A percentile compares a stretch with the other conserved stretches of the same genome.
phyloP scores from a whole-genome alignment of 2,888 invertebrate genomes.

The Chrysodeixis includens region DNA sequence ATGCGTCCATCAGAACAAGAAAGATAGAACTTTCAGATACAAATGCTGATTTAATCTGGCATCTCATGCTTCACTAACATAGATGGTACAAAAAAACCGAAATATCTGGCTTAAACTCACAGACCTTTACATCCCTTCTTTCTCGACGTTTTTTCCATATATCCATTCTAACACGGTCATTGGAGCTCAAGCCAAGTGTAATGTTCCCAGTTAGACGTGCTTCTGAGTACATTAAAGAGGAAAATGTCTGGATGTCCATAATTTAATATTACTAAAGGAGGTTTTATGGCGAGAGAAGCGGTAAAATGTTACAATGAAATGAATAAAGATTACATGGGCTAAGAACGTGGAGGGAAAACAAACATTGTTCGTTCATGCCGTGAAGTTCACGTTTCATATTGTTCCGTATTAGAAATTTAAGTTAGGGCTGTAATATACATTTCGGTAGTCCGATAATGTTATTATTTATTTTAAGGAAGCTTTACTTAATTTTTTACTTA shows the following conservation, averaged over 20 bases:
- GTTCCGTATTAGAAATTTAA: neutral
- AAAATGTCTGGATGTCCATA: conserved; percentile 67
- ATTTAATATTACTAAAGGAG: conserved; percentile 72
- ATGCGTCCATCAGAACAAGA: too few relatives aligned
- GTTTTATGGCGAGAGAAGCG: conserved; percentile 62
- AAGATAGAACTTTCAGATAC: too few relatives aligned
- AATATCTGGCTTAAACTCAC: neutral
- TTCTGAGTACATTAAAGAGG: conserved; percentile 68
- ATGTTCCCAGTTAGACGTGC: conserved; percentile 46
- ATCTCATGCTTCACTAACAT: too few relatives aligned
- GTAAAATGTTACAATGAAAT: conserved; percentile 65
- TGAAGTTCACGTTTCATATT: conserved; percentile 3
- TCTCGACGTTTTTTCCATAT: conserved; percentile 41
- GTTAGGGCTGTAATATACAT: conserved; percentile 1
- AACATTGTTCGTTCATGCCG: conserved; percentile 32
- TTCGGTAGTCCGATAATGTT: neutral
- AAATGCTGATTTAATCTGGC: too few relatives aligned
- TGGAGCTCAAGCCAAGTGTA: conserved; percentile 40
- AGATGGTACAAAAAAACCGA: neutral
- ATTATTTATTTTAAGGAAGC: neutral
- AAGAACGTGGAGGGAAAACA: conserved; percentile 41
- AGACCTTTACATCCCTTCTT: conserved; percentile 10
- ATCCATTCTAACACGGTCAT: conserved; percentile 35
- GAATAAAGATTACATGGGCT: conserved; percentile 62
- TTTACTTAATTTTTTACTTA: neutral